A percentile compares a stretch with the other conserved stretches of the same genome.
Conservation (phyloP, 2,888 invertebrate species). For the Chaetogeoica ovagalla region DNA sequence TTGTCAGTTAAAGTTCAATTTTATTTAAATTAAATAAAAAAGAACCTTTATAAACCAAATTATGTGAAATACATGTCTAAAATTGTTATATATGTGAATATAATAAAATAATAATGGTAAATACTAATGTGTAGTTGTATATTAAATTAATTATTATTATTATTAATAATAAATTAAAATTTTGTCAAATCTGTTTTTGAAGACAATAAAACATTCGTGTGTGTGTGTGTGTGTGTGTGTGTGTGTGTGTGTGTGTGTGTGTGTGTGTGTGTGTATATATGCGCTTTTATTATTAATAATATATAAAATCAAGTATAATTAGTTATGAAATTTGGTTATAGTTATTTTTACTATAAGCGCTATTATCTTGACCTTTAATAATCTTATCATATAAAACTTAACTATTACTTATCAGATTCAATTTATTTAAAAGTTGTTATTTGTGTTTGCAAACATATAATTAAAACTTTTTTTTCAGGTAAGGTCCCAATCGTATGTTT, state of each 20-base stretch:
- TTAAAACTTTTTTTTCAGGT: slow-evolving; percentile 13
- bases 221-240: too few species aligned
- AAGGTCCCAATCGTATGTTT: not conserved
- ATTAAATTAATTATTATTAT: too few species aligned
- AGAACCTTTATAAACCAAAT: not conserved
- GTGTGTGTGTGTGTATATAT: too few species aligned
- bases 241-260: too few species aligned
- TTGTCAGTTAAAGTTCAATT: slow-evolving; percentile 18
- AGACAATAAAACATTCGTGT: too few species aligned
- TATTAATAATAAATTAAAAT: too few species aligned
- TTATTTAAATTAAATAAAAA: not conserved
- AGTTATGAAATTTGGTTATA: too few species aligned
- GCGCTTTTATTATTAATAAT: too few species aligned
- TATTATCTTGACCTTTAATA: not conserved
- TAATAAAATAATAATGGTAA: too few species aligned
- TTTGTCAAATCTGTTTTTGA: too few species aligned
- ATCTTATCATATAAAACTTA: not conserved
- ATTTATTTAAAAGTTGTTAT: not conserved
- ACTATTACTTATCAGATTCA: not conserved
- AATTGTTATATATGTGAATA: not conserved
- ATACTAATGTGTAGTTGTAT: too few species aligned
- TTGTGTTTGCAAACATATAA: not conserved
- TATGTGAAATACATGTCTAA: not conserved
- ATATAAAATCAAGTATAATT: too few species aligned
- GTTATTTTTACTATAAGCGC: not conserved